Conservation (phyloP, 2,797 vertebrate genomes). For the Strix occidentalis region DNA sequence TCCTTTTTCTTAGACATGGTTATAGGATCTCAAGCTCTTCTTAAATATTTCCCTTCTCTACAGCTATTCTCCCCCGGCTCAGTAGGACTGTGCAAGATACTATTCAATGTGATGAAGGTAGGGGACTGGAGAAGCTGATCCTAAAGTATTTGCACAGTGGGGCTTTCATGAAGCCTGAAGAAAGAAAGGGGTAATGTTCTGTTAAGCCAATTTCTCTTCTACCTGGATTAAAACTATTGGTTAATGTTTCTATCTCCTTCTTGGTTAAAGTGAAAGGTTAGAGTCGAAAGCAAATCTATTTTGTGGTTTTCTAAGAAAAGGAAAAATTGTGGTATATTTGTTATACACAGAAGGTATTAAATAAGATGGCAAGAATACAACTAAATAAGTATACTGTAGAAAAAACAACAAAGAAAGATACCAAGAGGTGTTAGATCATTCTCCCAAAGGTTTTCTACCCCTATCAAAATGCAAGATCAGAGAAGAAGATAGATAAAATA, state of each 20-base stretch:
- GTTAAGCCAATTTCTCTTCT: neutral
- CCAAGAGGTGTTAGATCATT: conserved; percentile 12
- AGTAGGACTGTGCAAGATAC: neutral
- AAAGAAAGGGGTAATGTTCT: neutral
- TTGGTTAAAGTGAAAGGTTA: neutral
- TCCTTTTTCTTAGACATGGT: neutral
- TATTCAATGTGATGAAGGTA: neutral
- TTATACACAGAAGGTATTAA: neutral
- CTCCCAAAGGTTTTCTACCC: conserved; percentile 32
- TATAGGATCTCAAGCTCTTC: neutral
- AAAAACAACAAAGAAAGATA: neutral
- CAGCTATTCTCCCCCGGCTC: neutral
- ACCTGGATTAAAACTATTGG: neutral
- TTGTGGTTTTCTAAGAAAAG: neutral
- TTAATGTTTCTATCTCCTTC: neutral
- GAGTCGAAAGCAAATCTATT: neutral
- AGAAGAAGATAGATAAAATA: conserved; percentile 45
- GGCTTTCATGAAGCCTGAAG: neutral
- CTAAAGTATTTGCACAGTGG: neutral
- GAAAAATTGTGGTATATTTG: neutral
- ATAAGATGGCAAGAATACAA: neutral
- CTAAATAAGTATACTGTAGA: neutral
- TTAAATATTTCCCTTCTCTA: neutral
- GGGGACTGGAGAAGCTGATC: neutral
- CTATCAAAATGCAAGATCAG: conserved; percentile 54